Base-by-base conservation (phyloP, 2,888 invertebrate species). In the Anthophora plumipes region DNA sequence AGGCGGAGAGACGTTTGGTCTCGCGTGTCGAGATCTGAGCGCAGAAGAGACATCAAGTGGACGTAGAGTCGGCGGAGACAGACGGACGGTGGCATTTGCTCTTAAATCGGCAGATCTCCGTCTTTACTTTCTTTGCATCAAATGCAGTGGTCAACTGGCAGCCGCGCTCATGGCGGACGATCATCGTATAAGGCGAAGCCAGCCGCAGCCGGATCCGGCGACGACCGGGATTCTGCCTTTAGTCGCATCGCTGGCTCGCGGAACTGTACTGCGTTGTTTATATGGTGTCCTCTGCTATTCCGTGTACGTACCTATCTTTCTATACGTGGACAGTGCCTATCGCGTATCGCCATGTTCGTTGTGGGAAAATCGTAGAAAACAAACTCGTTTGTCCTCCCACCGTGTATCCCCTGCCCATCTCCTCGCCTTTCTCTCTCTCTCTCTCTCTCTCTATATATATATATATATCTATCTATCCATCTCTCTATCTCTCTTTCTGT, bases 301-400 rank as follows among this genome's bases (percentile, higher is more conserved):
- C 90, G 87, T 85, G 85, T 89, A 88, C 83, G 87, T 87, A 86
- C 69, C 83, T 87, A 89, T 89, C 89, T 89, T 87, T 89, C 91
- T 86, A 83, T 88, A 88, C 90, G 60, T 71, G 77, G 78, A 71
- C 85, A 69, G 78, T 82, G 89, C 88, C 89, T 89, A 89, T 90
- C 91, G 80, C 79, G 85, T 86, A 89, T 90, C 88, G 90, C 91
- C 91, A 89, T 92, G 89, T 90, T 91, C 86, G 87, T 89, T 92
- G 91, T 91, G 92, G 91, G 92, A 92, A 92, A 92, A 92, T 90
- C 80, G 91, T 92, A 92, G 92, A 92, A 92, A 92, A 92, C 92
- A 92, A 92, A 92, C 92, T 92, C 91, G 92, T 85, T 87, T 85
- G 52, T 75, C 71, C 74, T 75, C 84, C 83, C 82, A 75, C 82